Conservation (phyloP, 2,113 vertebrate species). For the Epinephelus cyanopodus region DNA sequence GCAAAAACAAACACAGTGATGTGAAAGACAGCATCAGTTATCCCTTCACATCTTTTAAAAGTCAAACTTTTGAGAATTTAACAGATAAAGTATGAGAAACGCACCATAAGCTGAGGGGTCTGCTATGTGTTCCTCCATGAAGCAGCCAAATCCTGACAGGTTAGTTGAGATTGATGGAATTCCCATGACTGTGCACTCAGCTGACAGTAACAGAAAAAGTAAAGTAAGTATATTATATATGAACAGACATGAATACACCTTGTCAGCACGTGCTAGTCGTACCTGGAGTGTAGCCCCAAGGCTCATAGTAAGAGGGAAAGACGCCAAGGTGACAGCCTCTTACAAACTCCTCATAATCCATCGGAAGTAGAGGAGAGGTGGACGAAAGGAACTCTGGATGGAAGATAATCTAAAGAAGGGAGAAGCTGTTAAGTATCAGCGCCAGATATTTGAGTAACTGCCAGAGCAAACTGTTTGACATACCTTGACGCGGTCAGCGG, state of each 20-base stretch:
- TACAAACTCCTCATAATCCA: slow-evolving; percentile 96
- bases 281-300: slow-evolving; percentile 97
- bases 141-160: slow-evolving; percentile 94
- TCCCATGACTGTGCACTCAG: slow-evolving; percentile 95
- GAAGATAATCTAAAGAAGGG: slow-evolving; percentile 88
- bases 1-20: background rate
- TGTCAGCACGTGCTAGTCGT: slow-evolving; percentile 7
- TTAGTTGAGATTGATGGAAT: slow-evolving; percentile 95
- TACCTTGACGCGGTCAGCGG: slow-evolving; percentile 92
- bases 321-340: slow-evolving; percentile 94
- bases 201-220: slow-evolving; percentile 71
- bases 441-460: background rate
- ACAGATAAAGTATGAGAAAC: slow-evolving; percentile 18
- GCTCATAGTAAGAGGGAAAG: slow-evolving; percentile 95
- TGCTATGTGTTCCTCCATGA: slow-evolving; percentile 96
- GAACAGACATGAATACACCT: background rate
- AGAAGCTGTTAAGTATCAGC: slow-evolving; percentile 12
- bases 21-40: background rate
- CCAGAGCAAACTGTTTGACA: no score
- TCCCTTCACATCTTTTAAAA: background rate
- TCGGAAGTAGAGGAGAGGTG: slow-evolving; percentile 92
- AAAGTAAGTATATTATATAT: background rate
- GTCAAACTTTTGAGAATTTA: background rate
- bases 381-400: slow-evolving; percentile 95
- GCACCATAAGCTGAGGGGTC: slow-evolving; percentile 92